These are phyloP conservation scores for Corynorhinus townsendii DNA, from an alignment of 2,113 vertebrate species.

Conservation along the genomic window DNA sequence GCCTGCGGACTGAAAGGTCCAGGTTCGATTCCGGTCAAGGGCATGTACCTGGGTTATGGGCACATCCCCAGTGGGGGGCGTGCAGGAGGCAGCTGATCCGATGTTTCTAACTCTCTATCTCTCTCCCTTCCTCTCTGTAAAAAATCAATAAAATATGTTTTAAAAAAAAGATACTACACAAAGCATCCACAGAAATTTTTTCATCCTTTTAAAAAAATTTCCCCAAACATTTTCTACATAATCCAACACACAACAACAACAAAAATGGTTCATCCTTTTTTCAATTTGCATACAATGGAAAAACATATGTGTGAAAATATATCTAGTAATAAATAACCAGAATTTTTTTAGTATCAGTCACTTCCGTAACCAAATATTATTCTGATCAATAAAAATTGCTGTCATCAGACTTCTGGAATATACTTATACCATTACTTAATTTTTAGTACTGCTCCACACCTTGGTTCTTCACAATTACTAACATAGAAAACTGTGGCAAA, in stretches of 20 bases:
- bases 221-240: background rate
- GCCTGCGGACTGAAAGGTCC: too few relatives aligned
- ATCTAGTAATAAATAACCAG: constrained; percentile 72
- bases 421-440: constrained; percentile 57
- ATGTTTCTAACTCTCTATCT: too few relatives aligned
- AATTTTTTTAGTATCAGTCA: constrained; percentile 70
- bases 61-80: too few relatives aligned
- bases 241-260: constrained; percentile 73
- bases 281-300: constrained; percentile 78
- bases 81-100: too few relatives aligned
- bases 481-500: constrained; percentile 71
- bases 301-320: constrained; percentile 74
- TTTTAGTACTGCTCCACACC: constrained; percentile 38
- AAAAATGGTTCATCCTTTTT: constrained; percentile 77
- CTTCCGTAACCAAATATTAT: constrained; percentile 71
- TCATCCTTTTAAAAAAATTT: background rate
- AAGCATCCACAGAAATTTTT: background rate
- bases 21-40: too few relatives aligned
- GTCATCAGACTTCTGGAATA: constrained; percentile 65
- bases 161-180: background rate
- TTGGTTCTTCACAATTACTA: constrained; percentile 73
- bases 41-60: too few relatives aligned
- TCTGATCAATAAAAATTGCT: constrained; percentile 75
- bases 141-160: too few relatives aligned
- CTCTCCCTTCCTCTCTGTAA: too few relatives aligned